Evolutionary conservation across 2,797 vertebrate genomes (phyloP).

Genomic region (Ciconia nigra): DNA sequence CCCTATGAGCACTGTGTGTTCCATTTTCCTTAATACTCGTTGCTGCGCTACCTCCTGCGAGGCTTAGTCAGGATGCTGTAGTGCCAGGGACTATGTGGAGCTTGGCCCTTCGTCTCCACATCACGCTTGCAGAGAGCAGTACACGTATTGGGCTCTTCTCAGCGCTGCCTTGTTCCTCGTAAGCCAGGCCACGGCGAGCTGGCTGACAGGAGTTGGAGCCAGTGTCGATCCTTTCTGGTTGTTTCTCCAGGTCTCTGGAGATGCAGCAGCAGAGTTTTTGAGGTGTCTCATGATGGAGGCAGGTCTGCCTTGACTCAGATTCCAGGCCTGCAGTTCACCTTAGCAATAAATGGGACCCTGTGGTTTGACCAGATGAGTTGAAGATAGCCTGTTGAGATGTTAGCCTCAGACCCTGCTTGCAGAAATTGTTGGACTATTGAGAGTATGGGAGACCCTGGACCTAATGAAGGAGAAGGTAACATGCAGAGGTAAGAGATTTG

Average conservation of each 20-base stretch:
- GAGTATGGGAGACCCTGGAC: neutral
- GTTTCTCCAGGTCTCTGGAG: neutral
- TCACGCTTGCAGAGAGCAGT: accelerated
- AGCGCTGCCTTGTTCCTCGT: neutral
- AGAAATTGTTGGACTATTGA: neutral
- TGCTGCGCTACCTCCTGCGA: accelerated
- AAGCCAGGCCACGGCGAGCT: accelerated
- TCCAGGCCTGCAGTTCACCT: neutral
- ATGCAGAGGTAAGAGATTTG: neutral
- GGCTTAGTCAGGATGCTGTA: neutral
- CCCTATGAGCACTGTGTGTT: neutral
- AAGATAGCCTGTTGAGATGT: neutral
- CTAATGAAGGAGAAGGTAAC: neutral
- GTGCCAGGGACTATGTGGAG: neutral
- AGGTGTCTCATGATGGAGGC: neutral
- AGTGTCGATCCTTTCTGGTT: neutral
- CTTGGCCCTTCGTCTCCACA: neutral
- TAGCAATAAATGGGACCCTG: neutral
- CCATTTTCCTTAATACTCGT: neutral
- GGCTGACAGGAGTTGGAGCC: neutral
- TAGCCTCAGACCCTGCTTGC: neutral
- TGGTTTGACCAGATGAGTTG: neutral
- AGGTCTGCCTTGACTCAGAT: neutral
- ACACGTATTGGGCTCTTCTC: neutral
- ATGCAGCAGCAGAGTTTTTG: neutral